Evolutionary conservation across 1,140 invertebrate genomes (phyloP), one percentile per base, ranked within the genome.

Genomic region (Drosophila lacteicornis): DNA sequence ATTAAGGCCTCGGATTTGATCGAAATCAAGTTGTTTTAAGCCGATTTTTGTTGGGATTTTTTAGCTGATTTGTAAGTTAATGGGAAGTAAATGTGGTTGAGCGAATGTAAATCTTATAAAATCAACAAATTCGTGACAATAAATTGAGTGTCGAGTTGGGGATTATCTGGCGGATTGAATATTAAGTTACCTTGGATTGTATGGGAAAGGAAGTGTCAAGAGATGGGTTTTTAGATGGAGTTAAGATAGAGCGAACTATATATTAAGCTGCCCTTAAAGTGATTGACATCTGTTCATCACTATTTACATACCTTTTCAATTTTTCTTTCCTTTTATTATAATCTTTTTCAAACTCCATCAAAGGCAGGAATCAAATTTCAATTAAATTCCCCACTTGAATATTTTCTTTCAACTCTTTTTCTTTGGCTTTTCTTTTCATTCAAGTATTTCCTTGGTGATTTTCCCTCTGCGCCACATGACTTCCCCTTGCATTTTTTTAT

Each of bases 11-110:
- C 27, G 40, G 12, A 38, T 25, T 25, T 59, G 66, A 59, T 42
- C 55, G n/a, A 33, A 73, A 55, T 77, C 47, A 70, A 58, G 57
- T 62, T 78, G 65, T 62, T 68, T 77, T 68, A 13, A 47, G 40
- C 12, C 11, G 25, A 78, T 69, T 47, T 71, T 17, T n/a, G 58
- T 30, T 1, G 17, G 12, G 49, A 56, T 67, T 55, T 55, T 3
- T 11, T 4, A n/a, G 25, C 50, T 76, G 73, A 65, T 75, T 75
- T 42, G 25, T 27, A 42, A 45, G 27, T 30, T 43, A 59, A 50
- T 71, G 45, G 27, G 66, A 71, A 38, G 45, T 51, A 43, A 50
- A 71, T 30, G 12, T 59, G 12, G 57, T 49, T 49, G 2, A 56
- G 30, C 33, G 36, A 69, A 69, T 55, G 63, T 65, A 70, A 70